Base-by-base conservation (phyloP, 2,113 vertebrate species). In the Limnothrissa miodon region DNA sequence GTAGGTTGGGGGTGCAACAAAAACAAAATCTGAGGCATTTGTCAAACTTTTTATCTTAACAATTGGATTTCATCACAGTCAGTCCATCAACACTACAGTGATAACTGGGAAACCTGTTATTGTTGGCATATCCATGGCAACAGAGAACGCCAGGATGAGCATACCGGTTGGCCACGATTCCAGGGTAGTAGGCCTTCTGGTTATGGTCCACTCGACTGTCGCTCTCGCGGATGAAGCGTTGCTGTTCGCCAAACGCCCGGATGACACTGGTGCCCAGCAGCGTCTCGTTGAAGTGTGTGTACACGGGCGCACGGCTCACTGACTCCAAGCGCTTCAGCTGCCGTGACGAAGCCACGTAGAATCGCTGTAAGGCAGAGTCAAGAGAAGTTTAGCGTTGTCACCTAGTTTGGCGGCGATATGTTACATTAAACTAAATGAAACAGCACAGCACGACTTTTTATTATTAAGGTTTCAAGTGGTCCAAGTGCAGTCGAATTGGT, bases 121-220 rank as follows among this genome's bases (percentile, higher is more conserved):
- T 23, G 51, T 48, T 48, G 13, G 46, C 3, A 13, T 23, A 21
- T 19, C 6, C 51, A 56, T 56, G 6, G 11, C 21, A 56, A 23
- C 51, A 56, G 19, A 56, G 4, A 56, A 56, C 23, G 51, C 51
- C 33, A 1, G 59, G n/a, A 33, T 1, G 1, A 15, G 25, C 44
- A 9, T 46, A 99, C 98, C 98, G 95, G 95, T 99, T 99, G 23
- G 98, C 97, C n/a, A 98, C 95, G 1, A 99, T 98, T 93, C 97
- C 93, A 23, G 98, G 96, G 83, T 95, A 99, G 84, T 99, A 99
- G 23, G 97, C 97, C 89, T 96, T 97, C 93, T 99, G 98, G 88
- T 99, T 99, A 87, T 96, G 94, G 82, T 99, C 98, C 87, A 99
- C 96, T 21, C 96, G 94, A 70, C 87, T 74, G 90, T 99, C 97